Evolutionary conservation across 2,797 vertebrate species (phyloP), one percentile per base, ranked within the genome.

Genomic region (Darevskia nairensis): DNA sequence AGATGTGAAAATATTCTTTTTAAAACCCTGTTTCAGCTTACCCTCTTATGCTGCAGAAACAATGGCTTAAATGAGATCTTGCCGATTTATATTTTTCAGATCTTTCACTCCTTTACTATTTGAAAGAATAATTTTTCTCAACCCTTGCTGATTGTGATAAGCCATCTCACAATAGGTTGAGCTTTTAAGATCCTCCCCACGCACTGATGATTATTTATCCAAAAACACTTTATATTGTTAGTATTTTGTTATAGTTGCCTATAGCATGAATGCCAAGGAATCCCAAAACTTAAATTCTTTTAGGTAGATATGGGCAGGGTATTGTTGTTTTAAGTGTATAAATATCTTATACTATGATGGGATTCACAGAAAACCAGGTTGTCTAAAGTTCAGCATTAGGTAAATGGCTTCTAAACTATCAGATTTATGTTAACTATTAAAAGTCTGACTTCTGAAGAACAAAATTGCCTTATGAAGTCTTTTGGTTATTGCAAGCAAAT

Each of bases 101-200:
- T 94, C 78, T 86, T 93, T 93, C 74, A 92, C 86, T 93, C 86
- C 94, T 92, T 87, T 88, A 83, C 59, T 86, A 61, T 91, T 88
- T 94, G 82, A 92, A 95, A 87, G 61, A 87, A 76, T 90, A 94
- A 89, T 92, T 93, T 89, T 86, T 84, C 27, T 92, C 68, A 66
- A 17, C 1, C 88, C 46, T 91, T 84, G 80, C 64, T 23, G 27
- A 78, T 78, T 29, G 6, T 78, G 91, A 61, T 32, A n/a, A 55
- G 68, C 74, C 21, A 89, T 89, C 81, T 55, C 89, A 8, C 71
- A 90, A 90, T 32, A 78, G 11, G 25, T 80, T 90, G 72, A 29
- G 44, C 15, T 0, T 4, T 21, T 69, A 44, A 1, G 2, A 77
- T 59, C 69, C 84, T 3, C 50, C 50, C 50, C 50, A 27, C 86